A percentile compares a stretch with the other conserved stretches of the same genome.
phyloP scores from a whole-genome alignment of 2,113 vertebrate species.

The Mionectes macconnelli region DNA sequence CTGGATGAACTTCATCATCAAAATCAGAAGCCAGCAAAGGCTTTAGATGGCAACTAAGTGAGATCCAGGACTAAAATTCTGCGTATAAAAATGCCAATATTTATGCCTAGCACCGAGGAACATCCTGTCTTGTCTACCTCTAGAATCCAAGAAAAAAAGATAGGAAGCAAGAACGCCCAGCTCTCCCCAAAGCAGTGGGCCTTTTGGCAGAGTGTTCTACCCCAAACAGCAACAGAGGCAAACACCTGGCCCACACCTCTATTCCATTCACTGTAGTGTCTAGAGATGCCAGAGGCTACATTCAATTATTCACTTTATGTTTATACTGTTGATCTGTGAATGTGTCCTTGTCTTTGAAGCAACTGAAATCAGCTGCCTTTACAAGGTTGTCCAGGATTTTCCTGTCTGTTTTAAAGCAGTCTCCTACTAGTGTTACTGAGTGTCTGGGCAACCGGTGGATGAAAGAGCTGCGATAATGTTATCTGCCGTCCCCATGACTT shows the following conservation, averaged over 20 bases:
- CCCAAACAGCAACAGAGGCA: background rate
- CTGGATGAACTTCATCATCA: background rate
- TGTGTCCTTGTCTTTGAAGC: background rate
- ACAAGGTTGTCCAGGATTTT: background rate
- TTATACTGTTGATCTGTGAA: background rate
- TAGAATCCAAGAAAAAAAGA: background rate
- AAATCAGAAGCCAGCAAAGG: background rate
- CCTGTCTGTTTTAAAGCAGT: background rate
- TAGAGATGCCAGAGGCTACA: background rate
- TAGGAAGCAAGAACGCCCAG: background rate
- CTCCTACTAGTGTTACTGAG: background rate
- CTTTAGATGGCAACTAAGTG: background rate
- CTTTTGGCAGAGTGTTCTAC: background rate
- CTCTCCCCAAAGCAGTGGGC: background rate
- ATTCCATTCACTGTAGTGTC: background rate
- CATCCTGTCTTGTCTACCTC: background rate
- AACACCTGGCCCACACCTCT: background rate
- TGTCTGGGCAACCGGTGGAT: background rate
- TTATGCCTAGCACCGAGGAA: background rate
- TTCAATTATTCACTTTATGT: background rate
- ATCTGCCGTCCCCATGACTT: background rate
- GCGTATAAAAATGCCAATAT: background rate
- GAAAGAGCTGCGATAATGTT: background rate
- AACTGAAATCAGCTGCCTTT: background rate
- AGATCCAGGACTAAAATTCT: background rate